These are phyloP conservation scores for Aphelenchoides avenae DNA, from an alignment of 1,140 invertebrate genomes.

Conservation along the genomic window DNA sequence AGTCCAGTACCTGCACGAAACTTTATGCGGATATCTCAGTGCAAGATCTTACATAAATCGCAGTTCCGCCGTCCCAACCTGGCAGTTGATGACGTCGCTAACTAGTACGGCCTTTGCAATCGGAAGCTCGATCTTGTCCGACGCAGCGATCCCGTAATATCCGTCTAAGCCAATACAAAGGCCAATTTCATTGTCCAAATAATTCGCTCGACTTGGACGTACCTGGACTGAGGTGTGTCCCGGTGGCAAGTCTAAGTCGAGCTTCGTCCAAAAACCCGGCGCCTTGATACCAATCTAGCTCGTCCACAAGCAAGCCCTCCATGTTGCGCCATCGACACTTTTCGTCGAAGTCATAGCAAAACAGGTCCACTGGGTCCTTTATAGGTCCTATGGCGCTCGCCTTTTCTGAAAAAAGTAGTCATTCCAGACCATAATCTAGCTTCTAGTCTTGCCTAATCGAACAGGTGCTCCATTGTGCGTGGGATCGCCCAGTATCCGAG, in stretches of 20 bases:
- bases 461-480: too few relatives aligned
- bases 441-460: too few relatives aligned
- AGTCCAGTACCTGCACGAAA: slow-evolving; percentile 53
- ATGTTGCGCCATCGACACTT: slow-evolving; percentile 56
- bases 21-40: too few relatives aligned
- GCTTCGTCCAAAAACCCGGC: slow-evolving; percentile 47
- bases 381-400: too few relatives aligned
- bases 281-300: slow-evolving; percentile 57
- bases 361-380: slow-evolving; percentile 34
- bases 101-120: slow-evolving; percentile 53
- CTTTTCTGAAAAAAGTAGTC: too few relatives aligned
- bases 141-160: slow-evolving; percentile 50
- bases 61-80: slow-evolving; percentile 47
- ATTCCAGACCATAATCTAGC: too few relatives aligned
- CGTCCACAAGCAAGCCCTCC: slow-evolving; percentile 55
- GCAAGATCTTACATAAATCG: slow-evolving; percentile 52
- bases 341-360: slow-evolving; percentile 53
- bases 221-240: slow-evolving; percentile 52
- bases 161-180: slow-evolving; percentile 40
- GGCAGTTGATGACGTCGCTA: slow-evolving; percentile 53
- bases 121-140: slow-evolving; percentile 48
- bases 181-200: background rate
- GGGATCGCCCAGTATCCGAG: too few relatives aligned
- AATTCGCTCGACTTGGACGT: background rate
- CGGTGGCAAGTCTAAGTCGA: slow-evolving; percentile 48